Evolutionary conservation across 2,797 vertebrate genomes (phyloP).

Genomic region (Enteromius paludinosus): DNA sequence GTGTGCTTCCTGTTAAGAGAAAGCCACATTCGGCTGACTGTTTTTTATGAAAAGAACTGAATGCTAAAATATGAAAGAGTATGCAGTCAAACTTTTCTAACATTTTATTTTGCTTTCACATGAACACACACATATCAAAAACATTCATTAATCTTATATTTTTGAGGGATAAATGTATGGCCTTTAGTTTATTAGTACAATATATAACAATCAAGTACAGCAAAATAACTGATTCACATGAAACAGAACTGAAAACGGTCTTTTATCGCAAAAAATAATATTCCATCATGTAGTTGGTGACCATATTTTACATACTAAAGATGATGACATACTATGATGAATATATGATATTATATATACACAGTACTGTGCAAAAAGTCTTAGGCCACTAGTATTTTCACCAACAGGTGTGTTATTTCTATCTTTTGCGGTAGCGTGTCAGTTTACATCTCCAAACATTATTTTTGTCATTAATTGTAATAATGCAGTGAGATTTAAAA

Average conservation of each 20-base stretch:
- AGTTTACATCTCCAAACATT: too few species aligned
- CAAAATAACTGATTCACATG: not conserved
- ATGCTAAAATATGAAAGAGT: not conserved
- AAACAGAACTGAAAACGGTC: not conserved
- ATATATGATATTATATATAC: too few species aligned
- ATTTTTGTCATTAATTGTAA: too few species aligned
- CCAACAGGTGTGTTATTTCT: too few species aligned
- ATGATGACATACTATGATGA: too few species aligned
- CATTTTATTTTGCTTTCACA: conserved; percentile 9
- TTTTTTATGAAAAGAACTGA: not conserved
- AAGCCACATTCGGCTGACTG: too few species aligned
- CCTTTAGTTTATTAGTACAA: not conserved
- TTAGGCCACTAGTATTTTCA: too few species aligned
- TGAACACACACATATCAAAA: not conserved
- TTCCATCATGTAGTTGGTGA: not conserved
- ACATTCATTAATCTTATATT: not conserved
- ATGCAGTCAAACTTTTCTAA: not conserved
- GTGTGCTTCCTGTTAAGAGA: conserved; percentile 34
- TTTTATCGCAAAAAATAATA: not conserved
- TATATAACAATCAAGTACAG: not conserved
- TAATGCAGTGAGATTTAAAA: too few species aligned
- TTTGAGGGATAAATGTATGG: not conserved
- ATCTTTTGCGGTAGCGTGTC: too few species aligned
- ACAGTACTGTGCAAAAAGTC: too few species aligned
- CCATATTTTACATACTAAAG: too few species aligned